Conservation (phyloP, 1,140 invertebrate species). For the Drosophila truncata region DNA sequence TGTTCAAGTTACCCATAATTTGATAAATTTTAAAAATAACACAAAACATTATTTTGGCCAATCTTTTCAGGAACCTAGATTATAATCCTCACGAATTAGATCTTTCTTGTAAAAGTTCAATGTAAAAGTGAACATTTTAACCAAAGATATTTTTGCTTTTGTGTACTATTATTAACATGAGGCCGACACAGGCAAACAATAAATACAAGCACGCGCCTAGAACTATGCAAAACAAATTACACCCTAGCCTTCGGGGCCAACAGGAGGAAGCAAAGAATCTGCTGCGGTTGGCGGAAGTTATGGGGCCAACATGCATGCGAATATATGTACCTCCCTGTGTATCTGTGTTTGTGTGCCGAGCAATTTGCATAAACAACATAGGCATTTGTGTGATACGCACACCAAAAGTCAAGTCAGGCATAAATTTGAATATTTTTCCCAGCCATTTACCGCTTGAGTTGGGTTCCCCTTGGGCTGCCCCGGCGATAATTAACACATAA, state of each 20-base stretch:
- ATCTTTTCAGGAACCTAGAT: background rate
- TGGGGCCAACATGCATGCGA: conserved; percentile 26
- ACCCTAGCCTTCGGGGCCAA: conserved; percentile 20
- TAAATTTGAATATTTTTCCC: conserved; percentile 76
- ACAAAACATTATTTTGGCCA: background rate
- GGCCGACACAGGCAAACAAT: conserved; percentile 58
- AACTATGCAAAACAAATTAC: conserved; percentile 76
- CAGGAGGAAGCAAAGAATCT: conserved; percentile 27
- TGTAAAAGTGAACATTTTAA: background rate
- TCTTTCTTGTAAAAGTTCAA: background rate
- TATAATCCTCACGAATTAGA: background rate
- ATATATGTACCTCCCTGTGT: background rate
- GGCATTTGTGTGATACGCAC: conserved; percentile 49
- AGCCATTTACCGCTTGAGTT: conserved; percentile 66
- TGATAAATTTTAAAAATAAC: background rate
- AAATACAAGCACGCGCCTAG: conserved; percentile 67
- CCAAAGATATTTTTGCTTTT: conserved; percentile 3
- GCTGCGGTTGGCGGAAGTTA: conserved; percentile 54
- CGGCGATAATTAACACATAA: conserved; percentile 73
- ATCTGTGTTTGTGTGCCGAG: background rate
- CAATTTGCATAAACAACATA: conserved; percentile 73
- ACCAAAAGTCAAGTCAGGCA: conserved; percentile 62
- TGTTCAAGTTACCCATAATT: background rate
- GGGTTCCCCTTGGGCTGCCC: conserved; percentile 40
- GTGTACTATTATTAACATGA: conserved; percentile 11